Conservation (phyloP, 1,140 invertebrate genomes). For the Platyscapa corneri region DNA sequence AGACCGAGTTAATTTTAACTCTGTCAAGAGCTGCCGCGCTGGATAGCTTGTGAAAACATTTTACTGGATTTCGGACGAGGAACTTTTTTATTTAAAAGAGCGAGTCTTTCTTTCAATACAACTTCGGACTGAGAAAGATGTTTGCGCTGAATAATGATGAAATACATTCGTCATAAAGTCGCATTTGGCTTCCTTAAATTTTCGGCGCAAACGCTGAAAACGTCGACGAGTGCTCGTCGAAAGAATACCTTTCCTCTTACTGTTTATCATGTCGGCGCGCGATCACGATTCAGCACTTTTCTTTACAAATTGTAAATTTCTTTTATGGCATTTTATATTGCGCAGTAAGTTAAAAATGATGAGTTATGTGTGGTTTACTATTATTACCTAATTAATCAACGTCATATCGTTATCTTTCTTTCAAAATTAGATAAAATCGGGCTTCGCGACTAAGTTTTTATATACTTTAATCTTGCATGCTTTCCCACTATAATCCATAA, state of each 20-base stretch:
- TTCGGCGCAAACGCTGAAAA: too few species aligned
- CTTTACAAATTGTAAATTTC: too few species aligned
- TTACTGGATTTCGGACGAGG: background rate
- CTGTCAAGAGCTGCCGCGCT: background rate
- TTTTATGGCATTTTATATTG: background rate
- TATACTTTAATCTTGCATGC: background rate
- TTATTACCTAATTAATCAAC: background rate
- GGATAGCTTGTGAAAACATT: conserved; percentile 3
- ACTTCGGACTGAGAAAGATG: background rate
- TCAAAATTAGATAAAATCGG: background rate
- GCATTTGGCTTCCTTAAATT: too few species aligned
- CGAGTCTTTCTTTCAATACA: background rate
- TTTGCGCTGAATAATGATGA: background rate
- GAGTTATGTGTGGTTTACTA: background rate
- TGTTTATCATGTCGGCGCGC: background rate
- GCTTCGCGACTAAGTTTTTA: background rate
- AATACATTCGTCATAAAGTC: background rate
- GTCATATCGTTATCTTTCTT: background rate
- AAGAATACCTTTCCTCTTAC: background rate
- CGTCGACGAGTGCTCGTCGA: too few species aligned
- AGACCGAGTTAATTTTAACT: conserved; percentile 14
- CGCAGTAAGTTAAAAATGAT: background rate
- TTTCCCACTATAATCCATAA: background rate
- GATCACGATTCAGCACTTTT: too few species aligned
- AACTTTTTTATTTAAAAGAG: too few species aligned